These are phyloP conservation scores for Hypsibius dujardini DNA, from an alignment of 1,140 invertebrate species.

Conservation along the genomic window DNA sequence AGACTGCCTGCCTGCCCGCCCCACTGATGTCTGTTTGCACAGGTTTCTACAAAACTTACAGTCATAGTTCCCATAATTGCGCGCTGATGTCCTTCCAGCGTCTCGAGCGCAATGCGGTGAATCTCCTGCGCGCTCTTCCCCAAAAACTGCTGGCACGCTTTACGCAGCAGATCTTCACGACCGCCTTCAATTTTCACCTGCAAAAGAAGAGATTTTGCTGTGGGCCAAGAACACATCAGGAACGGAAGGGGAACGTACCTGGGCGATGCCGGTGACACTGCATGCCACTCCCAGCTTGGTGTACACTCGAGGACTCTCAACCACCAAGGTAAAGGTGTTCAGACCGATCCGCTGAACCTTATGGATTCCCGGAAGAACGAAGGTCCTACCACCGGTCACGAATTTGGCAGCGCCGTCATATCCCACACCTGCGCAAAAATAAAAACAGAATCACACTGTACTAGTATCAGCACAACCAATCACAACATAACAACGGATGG, in stretches of 20 bases:
- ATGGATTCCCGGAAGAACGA: conserved; percentile 87
- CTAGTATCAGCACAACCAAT: too few species aligned
- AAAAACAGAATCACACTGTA: too few species aligned
- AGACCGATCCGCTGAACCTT: conserved; percentile 59
- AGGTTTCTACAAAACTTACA: conserved; percentile 39
- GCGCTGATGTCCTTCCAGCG: conserved; percentile 86
- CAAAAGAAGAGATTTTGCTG: conserved; percentile 12
- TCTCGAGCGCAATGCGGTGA: conserved; percentile 77
- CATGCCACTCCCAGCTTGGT: conserved; percentile 90
- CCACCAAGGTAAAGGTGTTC: conserved; percentile 32
- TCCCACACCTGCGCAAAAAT: conserved; percentile 19
- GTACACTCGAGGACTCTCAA: conserved; percentile 52
- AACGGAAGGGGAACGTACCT: conserved; percentile 41
- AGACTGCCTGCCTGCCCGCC: too few species aligned
- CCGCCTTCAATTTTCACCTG: conserved; percentile 92
- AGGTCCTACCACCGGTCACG: conserved; percentile 81
- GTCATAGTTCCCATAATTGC: conserved; percentile 99
- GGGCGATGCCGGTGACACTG: conserved; percentile 87
- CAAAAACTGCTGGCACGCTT: conserved; percentile 89
- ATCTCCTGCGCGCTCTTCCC: conserved; percentile 77
- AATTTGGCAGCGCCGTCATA: conserved; percentile 35
- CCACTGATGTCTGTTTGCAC: too few species aligned
- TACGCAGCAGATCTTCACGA: conserved; percentile 86
- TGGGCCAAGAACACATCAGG: neutral
- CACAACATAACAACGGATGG: too few species aligned